Evolutionary conservation across 2,888 invertebrate genomes (phyloP), one percentile per base, ranked within the genome.

Genomic region (Leucoptera coffeella): DNA sequence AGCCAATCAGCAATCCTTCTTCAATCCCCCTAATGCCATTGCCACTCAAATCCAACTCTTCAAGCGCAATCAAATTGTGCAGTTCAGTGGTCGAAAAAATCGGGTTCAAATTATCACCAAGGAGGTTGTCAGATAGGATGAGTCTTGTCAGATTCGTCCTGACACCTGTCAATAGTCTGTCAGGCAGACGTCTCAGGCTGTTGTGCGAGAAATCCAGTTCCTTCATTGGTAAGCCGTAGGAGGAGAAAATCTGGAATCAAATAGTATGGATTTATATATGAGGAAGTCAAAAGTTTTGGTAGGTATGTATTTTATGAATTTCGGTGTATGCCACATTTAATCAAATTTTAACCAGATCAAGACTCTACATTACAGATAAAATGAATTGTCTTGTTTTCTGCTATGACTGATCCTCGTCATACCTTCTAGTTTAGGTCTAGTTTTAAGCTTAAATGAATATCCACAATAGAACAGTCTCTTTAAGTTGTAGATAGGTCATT

Each of bases 81-180:
- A 92, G 80, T 52, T 91, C 91, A 15, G 82, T 81, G 22, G 85
- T 85, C 12, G 89, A 87, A 54, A 92, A 92, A 37, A 92, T 89
- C 1, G 92, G 92, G 57, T 91, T 92, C 14, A 92, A 60, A 41
- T 85, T 88, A 47, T 92, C 91, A 2, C 92, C 92, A 14, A 93
- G 71, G n/a, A 88, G 62, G 48, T 93, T 93, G 43, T 88, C 80
- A 14, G 84, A 76, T 27, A 93, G 54, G 10, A 77, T 74, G 20
- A 92, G 50, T 39, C 82, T 82, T 12, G 78, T 77, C 20, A 92
- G 60, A 7, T 80, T 79, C 2, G 74, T 73, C 41, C 72, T 62
- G 1, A 85, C 61, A 2, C 30, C 30, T 6, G 26, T 4, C 23
- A 91, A 73, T 2, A 85, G 65, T 26, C 85, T 74, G 38, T 90